Evolutionary conservation across 2,113 vertebrate genomes (phyloP).

Genomic region (Tupaia chinensis): DNA sequence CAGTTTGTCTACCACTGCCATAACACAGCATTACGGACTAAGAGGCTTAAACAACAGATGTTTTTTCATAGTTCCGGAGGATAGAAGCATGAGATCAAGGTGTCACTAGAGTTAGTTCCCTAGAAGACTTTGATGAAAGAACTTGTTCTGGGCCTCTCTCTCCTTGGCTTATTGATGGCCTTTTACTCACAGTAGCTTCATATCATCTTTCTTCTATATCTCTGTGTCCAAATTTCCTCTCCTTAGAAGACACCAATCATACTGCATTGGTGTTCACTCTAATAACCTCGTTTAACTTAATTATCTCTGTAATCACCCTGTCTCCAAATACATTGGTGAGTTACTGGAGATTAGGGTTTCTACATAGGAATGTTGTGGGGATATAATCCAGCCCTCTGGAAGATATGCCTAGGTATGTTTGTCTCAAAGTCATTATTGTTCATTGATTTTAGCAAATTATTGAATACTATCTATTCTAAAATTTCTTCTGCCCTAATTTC

Average conservation of each 20-base stretch:
- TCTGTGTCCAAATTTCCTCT: neutral
- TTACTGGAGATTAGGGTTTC: neutral
- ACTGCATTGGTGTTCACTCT: neutral
- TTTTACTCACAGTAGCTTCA: neutral
- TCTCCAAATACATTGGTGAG: neutral
- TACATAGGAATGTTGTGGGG: neutral
- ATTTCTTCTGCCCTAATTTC: neutral
- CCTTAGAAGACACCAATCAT: neutral
- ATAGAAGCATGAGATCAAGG: neutral
- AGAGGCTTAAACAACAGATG: neutral
- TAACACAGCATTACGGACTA: neutral
- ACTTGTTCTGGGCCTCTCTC: neutral
- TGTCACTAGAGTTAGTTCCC: neutral
- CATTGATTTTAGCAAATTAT: neutral
- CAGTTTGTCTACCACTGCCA: neutral
- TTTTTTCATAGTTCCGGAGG: neutral
- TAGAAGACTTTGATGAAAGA: neutral
- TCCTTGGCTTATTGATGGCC: neutral
- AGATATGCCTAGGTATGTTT: neutral
- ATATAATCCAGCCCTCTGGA: neutral
- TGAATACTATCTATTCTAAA: neutral
- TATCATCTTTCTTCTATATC: neutral
- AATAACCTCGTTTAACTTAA: neutral
- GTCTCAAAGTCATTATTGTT: neutral
- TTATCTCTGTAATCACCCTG: neutral